These are phyloP conservation scores for Prolemur simus DNA, from an alignment of 2,113 vertebrate species.

Conservation along the genomic window DNA sequence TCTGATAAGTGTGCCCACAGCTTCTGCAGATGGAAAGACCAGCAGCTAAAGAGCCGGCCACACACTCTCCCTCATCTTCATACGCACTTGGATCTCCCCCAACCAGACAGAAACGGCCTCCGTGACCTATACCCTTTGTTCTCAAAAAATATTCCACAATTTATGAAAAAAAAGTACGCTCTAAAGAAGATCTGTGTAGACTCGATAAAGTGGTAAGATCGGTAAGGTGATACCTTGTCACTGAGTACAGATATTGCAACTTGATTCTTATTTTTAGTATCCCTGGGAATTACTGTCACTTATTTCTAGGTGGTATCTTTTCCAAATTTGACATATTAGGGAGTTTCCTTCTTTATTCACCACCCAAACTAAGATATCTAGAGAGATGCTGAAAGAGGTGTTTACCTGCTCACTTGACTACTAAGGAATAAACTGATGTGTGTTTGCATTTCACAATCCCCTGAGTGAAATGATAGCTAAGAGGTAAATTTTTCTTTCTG, in stretches of 20 bases:
- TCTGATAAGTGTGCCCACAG: neutral
- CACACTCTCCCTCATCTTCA: neutral
- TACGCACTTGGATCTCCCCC: neutral
- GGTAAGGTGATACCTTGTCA: neutral
- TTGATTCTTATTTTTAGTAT: neutral
- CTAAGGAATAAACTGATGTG: neutral
- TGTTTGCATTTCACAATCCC: neutral
- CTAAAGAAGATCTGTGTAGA: neutral
- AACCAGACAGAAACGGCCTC: neutral
- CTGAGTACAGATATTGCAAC: neutral
- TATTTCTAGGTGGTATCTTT: neutral
- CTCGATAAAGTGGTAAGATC: neutral
- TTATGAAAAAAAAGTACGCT: neutral
- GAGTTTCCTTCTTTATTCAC: neutral
- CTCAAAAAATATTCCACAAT: neutral
- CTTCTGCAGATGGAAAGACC: neutral
- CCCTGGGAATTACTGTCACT: neutral
- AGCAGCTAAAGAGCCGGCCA: neutral
- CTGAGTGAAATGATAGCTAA: neutral
- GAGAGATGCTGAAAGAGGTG: neutral
- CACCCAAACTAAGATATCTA: neutral
- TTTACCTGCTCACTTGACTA: neutral
- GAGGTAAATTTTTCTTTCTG: neutral
- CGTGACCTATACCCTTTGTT: neutral
- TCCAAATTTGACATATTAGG: conserved; percentile 32